A percentile compares a stretch with the other conserved stretches of the same genome.
Conservation (phyloP, 2,113 vertebrate species). For the Vombatus ursinus region DNA sequence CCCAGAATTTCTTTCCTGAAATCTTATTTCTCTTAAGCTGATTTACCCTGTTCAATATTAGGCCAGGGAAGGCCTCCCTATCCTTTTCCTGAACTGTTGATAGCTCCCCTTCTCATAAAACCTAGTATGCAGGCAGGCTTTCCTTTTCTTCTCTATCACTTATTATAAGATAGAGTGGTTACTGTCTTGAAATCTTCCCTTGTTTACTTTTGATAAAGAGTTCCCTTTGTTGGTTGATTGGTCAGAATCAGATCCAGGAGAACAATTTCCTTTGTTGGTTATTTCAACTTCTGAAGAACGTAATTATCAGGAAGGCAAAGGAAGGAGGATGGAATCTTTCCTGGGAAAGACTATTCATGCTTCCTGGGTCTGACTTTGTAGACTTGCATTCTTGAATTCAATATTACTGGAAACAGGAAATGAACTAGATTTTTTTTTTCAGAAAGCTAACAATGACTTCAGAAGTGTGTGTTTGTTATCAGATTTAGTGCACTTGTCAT, state of each 20-base stretch:
- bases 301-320: neutral
- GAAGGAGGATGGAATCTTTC: neutral
- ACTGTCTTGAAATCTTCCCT: neutral
- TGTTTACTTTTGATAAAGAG: neutral
- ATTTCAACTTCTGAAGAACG: neutral
- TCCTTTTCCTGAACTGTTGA: neutral
- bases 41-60: neutral
- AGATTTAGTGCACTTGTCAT: slow-evolving; percentile 84
- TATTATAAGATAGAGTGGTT: neutral
- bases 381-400: slow-evolving; percentile 64
- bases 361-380: neutral
- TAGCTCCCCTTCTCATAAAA: neutral
- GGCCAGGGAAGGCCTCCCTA: neutral
- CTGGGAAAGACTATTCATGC: neutral
- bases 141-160: neutral
- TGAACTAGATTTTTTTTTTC: slow-evolving; percentile 73
- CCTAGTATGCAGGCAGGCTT: neutral
- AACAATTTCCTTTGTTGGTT: neutral
- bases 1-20: neutral
- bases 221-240: neutral
- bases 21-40: neutral
- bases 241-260: neutral
- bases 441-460: slow-evolving; percentile 79
- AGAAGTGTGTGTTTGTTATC: slow-evolving; percentile 84
- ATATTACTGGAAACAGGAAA: slow-evolving; percentile 75